These are phyloP conservation scores for Labrus mixtus DNA, from an alignment of 2,113 vertebrate genomes.

Conservation along the genomic window DNA sequence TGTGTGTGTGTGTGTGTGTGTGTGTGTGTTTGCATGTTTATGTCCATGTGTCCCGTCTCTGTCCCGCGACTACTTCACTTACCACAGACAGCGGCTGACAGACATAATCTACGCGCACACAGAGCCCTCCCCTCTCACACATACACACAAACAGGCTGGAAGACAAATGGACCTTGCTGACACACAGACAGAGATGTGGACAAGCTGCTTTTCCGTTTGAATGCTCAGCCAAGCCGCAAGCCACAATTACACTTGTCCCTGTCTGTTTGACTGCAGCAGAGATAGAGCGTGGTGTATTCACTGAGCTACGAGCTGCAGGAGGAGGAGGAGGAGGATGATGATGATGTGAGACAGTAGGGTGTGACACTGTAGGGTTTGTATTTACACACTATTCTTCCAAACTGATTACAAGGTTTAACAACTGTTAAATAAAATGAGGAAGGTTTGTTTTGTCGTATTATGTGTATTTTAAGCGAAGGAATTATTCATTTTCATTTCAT, in stretches of 20 bases:
- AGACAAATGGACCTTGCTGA: conserved; percentile 75
- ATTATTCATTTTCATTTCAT: too few species aligned
- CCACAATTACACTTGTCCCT: conserved; percentile 81
- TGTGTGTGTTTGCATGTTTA: conserved; percentile 14
- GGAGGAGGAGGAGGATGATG: conserved; percentile 3
- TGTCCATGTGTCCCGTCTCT: conserved; percentile 53
- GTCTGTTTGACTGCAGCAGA: conserved; percentile 69
- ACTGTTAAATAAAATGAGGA: too few species aligned
- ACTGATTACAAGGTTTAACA: neutral
- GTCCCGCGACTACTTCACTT: conserved; percentile 50
- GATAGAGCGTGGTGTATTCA: conserved; percentile 37
- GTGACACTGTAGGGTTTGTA: conserved; percentile 1
- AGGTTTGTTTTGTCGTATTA: too few species aligned
- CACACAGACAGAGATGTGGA: conserved; percentile 75
- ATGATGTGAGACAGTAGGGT: conserved; percentile 35
- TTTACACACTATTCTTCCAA: conserved; percentile 17
- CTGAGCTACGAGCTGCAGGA: conserved; percentile 14
- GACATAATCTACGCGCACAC: conserved; percentile 39
- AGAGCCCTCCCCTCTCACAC: conserved; percentile 32
- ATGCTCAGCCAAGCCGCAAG: conserved; percentile 77
- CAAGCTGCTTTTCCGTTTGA: conserved; percentile 78
- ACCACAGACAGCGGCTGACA: conserved; percentile 63
- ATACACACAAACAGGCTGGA: conserved; percentile 27
- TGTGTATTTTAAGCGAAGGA: too few species aligned
- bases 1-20: conserved; percentile 16